Conservation (phyloP, 2,797 vertebrate species). For the Paedocypris micromegethes region DNA sequence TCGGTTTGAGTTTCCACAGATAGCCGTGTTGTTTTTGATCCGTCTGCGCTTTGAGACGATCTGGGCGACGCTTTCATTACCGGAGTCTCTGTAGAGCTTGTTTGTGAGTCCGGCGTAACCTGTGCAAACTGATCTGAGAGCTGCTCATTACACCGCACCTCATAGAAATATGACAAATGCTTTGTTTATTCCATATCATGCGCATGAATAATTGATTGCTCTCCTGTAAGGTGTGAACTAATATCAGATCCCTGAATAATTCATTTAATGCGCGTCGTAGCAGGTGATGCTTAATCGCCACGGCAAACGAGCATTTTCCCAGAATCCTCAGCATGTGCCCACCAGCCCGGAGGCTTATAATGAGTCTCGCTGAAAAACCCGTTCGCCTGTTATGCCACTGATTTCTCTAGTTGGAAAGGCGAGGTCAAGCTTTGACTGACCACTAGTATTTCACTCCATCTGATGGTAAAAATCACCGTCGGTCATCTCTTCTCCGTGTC, state of each 20-base stretch:
- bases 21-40: conserved; percentile 96
- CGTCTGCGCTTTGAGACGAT: neutral
- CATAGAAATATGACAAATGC: conserved; percentile 62
- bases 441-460: no score
- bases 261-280: conserved; percentile 68
- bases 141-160: conserved; percentile 47
- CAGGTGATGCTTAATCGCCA: conserved; percentile 45
- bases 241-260: conserved; percentile 91
- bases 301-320: conserved; percentile 28
- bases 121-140: conserved; percentile 19
- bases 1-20: conserved; percentile 98
- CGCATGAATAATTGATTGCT: conserved; percentile 88
- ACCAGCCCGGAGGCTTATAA: conserved; percentile 4
- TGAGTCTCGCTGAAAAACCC: neutral
- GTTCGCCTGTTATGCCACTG: neutral
- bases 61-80: conserved; percentile 48
- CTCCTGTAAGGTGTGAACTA: conserved; percentile 85
- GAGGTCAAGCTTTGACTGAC: neutral
- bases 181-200: conserved; percentile 74
- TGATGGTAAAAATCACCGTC: neutral
- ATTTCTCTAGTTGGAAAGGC: neutral
- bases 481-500: no score
- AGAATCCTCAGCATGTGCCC: conserved; percentile 19
- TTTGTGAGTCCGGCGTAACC: conserved; percentile 36
- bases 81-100: conserved; percentile 45